A percentile compares a stretch with the other conserved stretches of the same genome.
Conservation (phyloP, 2,113 vertebrate genomes). For the Vulpes lagopus region DNA sequence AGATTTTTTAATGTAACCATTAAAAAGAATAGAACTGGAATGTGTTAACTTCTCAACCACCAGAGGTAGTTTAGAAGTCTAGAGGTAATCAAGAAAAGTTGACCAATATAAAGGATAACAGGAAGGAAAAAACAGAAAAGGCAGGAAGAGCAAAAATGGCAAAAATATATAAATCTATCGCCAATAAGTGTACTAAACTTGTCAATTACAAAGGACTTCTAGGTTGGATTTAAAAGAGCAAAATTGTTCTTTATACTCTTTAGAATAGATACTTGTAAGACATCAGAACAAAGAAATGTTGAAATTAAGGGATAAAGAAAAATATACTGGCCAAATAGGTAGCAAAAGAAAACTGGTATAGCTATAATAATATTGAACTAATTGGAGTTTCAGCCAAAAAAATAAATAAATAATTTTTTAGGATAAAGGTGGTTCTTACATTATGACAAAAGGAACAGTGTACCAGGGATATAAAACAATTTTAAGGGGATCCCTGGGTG, state of each 20-base stretch:
- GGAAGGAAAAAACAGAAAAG: neutral
- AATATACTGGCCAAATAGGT: neutral
- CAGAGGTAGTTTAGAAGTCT: neutral
- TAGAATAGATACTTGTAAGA: neutral
- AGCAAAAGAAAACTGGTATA: neutral
- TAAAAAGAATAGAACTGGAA: neutral
- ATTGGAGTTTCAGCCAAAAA: neutral
- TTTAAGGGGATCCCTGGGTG: neutral
- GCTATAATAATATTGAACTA: neutral
- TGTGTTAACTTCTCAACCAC: neutral
- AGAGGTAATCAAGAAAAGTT: neutral
- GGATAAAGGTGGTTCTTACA: neutral
- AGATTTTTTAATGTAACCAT: neutral
- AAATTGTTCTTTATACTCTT: neutral
- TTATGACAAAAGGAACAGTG: neutral
- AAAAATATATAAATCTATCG: slow-evolving; percentile 21
- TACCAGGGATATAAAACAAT: neutral
- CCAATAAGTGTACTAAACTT: neutral
- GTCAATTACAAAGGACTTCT: neutral
- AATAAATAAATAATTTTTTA: neutral
- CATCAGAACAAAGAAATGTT: neutral
- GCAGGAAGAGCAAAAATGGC: neutral
- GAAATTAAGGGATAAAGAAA: slow-evolving; percentile 30
- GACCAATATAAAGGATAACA: neutral
- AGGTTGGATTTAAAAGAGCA: neutral